These are phyloP conservation scores for Garra rufa DNA, from an alignment of 2,113 vertebrate species.

Conservation along the genomic window DNA sequence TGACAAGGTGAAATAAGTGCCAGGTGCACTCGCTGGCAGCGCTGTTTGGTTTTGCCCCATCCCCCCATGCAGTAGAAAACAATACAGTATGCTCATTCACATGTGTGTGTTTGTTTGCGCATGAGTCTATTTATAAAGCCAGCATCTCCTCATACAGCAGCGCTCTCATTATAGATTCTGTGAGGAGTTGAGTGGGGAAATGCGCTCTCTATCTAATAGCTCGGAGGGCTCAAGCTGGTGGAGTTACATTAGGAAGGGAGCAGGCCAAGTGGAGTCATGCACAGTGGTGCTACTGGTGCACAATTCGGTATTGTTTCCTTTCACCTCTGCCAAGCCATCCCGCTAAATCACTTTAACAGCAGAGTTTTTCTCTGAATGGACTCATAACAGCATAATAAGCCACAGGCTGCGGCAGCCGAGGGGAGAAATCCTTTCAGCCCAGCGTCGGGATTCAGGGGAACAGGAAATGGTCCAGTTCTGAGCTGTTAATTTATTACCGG, in stretches of 20 bases:
- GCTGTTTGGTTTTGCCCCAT: not conserved
- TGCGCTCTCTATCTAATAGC: conserved; percentile 42
- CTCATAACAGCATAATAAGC: conserved; percentile 64
- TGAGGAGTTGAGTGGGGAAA: conserved; percentile 32
- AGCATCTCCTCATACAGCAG: not conserved
- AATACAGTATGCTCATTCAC: not conserved
- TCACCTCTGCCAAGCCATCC: conserved; percentile 55
- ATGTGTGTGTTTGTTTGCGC: not conserved
- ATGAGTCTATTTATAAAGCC: conserved; percentile 8
- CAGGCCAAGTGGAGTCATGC: conserved; percentile 52
- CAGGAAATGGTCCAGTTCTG: conserved; percentile 54
- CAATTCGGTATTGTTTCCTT: conserved; percentile 50
- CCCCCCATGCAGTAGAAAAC: not conserved
- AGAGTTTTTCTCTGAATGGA: conserved; percentile 57
- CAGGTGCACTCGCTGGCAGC: not conserved
- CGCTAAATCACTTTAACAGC: conserved; percentile 65
- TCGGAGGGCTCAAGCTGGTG: conserved; percentile 16
- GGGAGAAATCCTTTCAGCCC: conserved; percentile 56
- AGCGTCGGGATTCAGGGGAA: conserved; percentile 28
- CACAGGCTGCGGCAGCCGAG: conserved; percentile 54
- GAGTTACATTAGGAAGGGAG: conserved; percentile 30
- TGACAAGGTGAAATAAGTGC: not conserved
- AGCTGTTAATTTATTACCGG: conserved; percentile 53
- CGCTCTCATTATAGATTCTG: conserved; percentile 30
- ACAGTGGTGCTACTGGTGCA: conserved; percentile 41